Conservation (phyloP, 2,797 vertebrate species). For the Gadopsis bispinosus region DNA sequence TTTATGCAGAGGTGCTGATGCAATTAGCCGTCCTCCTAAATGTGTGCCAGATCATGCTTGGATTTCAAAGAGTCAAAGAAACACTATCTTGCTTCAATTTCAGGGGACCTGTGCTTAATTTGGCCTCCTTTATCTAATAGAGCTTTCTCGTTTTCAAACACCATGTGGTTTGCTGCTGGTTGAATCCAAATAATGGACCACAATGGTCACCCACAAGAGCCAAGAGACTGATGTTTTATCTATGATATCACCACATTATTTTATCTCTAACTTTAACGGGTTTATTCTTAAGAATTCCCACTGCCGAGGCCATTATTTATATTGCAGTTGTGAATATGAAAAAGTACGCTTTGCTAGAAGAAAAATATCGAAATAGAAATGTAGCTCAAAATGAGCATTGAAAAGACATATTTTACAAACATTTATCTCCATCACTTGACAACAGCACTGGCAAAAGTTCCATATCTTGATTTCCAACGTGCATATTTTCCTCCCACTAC, state of each 20-base stretch:
- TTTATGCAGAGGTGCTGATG: conserved; percentile 82
- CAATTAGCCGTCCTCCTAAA: conserved; percentile 75
- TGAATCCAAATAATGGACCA: conserved; percentile 71
- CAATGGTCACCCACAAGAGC: conserved; percentile 54
- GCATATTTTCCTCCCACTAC: conserved; percentile 69
- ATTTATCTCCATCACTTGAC: conserved; percentile 66
- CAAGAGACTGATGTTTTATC: conserved; percentile 64
- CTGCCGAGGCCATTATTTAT: conserved; percentile 57
- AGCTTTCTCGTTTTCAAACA: conserved; percentile 70
- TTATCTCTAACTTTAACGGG: conserved; percentile 62
- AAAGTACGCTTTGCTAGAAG: conserved; percentile 22
- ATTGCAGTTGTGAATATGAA: conserved; percentile 51
- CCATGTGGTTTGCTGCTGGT: conserved; percentile 76
- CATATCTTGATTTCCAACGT: conserved; percentile 73
- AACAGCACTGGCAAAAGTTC: conserved; percentile 63
- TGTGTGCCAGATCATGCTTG: conserved; percentile 75
- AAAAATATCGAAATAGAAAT: conserved; percentile 39
- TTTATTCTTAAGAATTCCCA: conserved; percentile 60
- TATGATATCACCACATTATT: conserved; percentile 45
- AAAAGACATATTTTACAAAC: conserved; percentile 60
- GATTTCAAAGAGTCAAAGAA: conserved; percentile 82
- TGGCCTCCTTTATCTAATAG: conserved; percentile 78
- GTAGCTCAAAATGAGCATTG: conserved; percentile 40
- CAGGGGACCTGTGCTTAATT: conserved; percentile 78
- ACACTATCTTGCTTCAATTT: conserved; percentile 79